Evolutionary conservation across 2,113 vertebrate species (phyloP), one percentile per base, ranked within the genome.

Genomic region (Columbina picui): DNA sequence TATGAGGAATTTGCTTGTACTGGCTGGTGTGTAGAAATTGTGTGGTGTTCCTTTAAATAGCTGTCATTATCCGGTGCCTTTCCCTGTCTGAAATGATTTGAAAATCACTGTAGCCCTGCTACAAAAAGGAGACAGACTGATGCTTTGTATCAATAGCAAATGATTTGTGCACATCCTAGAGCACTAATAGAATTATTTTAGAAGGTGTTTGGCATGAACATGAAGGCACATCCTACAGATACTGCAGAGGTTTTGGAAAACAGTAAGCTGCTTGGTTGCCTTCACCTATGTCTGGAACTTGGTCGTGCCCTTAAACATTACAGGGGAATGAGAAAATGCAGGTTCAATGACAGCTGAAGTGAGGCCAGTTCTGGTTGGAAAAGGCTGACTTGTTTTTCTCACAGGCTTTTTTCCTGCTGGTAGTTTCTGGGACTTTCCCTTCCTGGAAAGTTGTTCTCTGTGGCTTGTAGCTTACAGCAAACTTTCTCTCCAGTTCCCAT

Each of bases 391-490:
- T 1, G 2, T 36, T 50, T 94, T 96, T 55, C 53, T 47, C 18
- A 25, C 14, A 25, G 70, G 38, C 30, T 50, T 94, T 70, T 89
- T 68, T 67, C 63, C 84, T 25, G 10, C n/a, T 71, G 45, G 75
- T 73, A 73, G 55, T 79, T 94, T 91, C 81, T 94, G 67, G 63
- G 79, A 83, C 75, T 95, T 90, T 79, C 59, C 55, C 34, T 78
- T 88, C 75, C 75, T 88, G 75, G 55, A 88, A 93, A 45, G 87
- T 38, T 89, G 57, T 74, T 87, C 59, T 65, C 55, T 67, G 63
- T 91, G 75, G 67, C 71, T 93, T 53, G 26, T 52, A 55, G 45
- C 36, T 82, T 52, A 70, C 55, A 68, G 71, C 38, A 88, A 65
- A 27, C 26, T 79, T 87, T 87, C 61, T 78, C 59, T 95, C 34